Base-by-base conservation (phyloP, 2,797 vertebrate species). In the Darevskia mixta region DNA sequence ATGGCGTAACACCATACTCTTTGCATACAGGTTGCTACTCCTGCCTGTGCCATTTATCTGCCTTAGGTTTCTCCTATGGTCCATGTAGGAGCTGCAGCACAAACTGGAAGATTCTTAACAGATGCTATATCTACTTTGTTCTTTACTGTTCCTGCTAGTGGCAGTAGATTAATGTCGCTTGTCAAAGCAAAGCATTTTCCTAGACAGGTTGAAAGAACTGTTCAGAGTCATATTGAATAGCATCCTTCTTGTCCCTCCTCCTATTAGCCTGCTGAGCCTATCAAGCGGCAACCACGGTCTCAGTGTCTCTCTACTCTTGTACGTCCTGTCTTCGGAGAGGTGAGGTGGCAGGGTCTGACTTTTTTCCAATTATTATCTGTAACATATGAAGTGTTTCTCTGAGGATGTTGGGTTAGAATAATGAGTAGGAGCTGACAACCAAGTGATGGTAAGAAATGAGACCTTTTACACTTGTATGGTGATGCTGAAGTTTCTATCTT, bases 291-390 rank as follows among this genome's bases (percentile, higher is more conserved):
- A 87, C 98, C 98, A 1, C 98, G 98, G 94, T 99, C 99, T 13
- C 98, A 98, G 81, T 98, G 98, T 94, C 97, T 99, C 92, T 98
- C 98, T 29, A 98, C 98, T 0, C 97, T 99, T 93, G 98, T 99
- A 91, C 98, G 98, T 27, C 99, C 99, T 0, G 98, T 99, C 93
- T 99, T 99, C 75, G 98, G 98, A 97, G 99, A 99, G 98, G 98
- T 99, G 97, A 96, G 95, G 38, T 85, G 71, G 49, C 55, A 75
- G 23, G 25, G 29, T 58, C 32, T 64, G 41, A 75, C 8, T 73
- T 23, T 13, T n/a, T n/a, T 49, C 27, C 17, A 20, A 35, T 18
- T 18, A 64, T 49, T 38, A 61, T 38, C 29, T 69, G 8, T 77
- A 77, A 69, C 27, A 91, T 64, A 18, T 77, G 23, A 87, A 79